Evolutionary conservation across 2,797 vertebrate species (phyloP), one percentile per base, ranked within the genome.

Genomic region (Argentina silus): DNA sequence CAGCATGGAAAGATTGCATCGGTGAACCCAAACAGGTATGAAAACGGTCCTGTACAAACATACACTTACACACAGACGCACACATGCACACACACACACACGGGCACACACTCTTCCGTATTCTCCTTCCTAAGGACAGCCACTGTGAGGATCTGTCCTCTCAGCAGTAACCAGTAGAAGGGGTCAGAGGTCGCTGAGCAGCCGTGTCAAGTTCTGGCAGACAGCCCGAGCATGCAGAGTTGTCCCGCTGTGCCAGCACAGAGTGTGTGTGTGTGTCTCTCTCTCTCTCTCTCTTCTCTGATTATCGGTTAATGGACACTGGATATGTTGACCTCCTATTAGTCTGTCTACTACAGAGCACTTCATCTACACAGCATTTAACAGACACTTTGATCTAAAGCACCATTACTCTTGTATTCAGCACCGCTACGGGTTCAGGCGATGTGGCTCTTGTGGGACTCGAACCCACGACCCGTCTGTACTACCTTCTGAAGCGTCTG

Each of bases 51-150:
- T 72, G 67, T 69, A 69, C 27, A 36, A 36, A 36, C 27, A 36
- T 36, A 36, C 27, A 36, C 27, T 36, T 36, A 36, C 27, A 36
- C 27, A 36, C 36, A n/a, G 2, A 6, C 11, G 12, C 44, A 10
- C 42, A 27, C n/a, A 27, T 36, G 7, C 8, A 15, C 44, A 9
- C 44, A 63, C 42, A 66, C 61, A 61, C 78, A 72, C 36, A 67
- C 72, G 65, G 72, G 21, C 36, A 19, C 64, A 69, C 27, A 64
- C 48, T 57, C 59, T 36, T 45, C 51, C 78, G 79, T 85, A 79
- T 80, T 78, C 61, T 15, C 69, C 56, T 6, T 36, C 27, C 27
- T 36, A 36, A 36, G 27, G 27, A 36, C 27, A 36, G 27, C 27
- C 27, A 36, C 2, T 36, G 27, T 36, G 27, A 36, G 27, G 27